Base-by-base conservation (phyloP, 2,113 vertebrate species). In the Corapipo altera region DNA sequence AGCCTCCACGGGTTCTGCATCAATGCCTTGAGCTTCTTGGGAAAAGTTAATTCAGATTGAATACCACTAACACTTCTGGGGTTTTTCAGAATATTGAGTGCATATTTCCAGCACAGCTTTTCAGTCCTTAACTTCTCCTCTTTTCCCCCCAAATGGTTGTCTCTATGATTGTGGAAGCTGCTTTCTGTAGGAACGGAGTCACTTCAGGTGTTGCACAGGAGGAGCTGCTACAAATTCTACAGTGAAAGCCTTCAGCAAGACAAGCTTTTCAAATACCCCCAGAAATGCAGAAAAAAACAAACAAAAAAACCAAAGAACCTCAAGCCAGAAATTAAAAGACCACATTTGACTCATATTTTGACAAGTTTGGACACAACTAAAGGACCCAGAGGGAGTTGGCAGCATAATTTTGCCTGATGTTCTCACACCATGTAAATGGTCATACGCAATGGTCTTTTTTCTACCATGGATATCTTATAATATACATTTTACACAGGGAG, bases 131-230 rank as follows among this genome's bases (percentile, higher is more conserved):
- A 7, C 8, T 67, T 89, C 66, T 51, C 21, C 17, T 74, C 3
- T 2, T 62, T 62, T 52, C 6, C 8, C 6, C 7, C 27, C 1
- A 2, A 44, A 15, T 12, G 6, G 26, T 51, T 32, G 26, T n/a
- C 26, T 41, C 20, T 75, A 27, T 27, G 64, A 52, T 12, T 49
- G 37, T 61, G 28, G 51, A 51, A 70, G 10, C 28, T 58, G 15
- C 8, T 72, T 5, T 78, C 35, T 32, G 15, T 18, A 15, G 51
- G 44, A 67, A 77, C 3, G 15, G 39, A 86, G 6, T 43, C 12
- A n/a, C 3, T 49, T 65, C 28, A 54, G n/a, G 23, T 62, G 37
- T 32, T 22, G 27, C 37, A 57, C 30, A 76, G 15, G 46, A 35
- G 23, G 11, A 73, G 7, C 21, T 74, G 33, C 27, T 44, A 37